Evolutionary conservation across 2,888 invertebrate genomes (phyloP).

Genomic region (Drosophila histrio): DNA sequence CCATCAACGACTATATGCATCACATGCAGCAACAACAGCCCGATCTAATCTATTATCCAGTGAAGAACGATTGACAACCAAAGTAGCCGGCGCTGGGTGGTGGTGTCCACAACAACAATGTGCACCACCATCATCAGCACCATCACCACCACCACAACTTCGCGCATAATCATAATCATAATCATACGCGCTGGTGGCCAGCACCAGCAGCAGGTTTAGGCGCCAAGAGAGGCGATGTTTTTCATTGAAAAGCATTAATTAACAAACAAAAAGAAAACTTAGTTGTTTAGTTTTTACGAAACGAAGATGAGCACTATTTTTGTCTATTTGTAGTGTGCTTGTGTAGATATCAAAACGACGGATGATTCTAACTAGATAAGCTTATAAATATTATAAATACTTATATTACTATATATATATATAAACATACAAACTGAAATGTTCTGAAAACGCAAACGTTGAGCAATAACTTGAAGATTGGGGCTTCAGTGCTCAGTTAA

Average conservation of each 20-base stretch:
- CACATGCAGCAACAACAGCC: conserved; percentile 81
- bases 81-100: conserved; percentile 70
- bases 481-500: conserved; percentile 46
- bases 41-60: conserved; percentile 83
- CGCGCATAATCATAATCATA: conserved; percentile 62
- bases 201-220: conserved; percentile 69
- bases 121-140: conserved; percentile 38
- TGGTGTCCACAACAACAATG: conserved; percentile 48
- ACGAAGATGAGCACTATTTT: conserved; percentile 12
- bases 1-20: conserved; percentile 83
- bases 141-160: conserved; percentile 61
- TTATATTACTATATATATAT: too few species aligned
- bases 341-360: conserved; percentile 42
- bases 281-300: conserved; percentile 34
- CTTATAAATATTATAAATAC: conserved; percentile 15
- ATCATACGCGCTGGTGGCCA: conserved; percentile 71
- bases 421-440: conserved; percentile 11
- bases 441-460: conserved; percentile 30
- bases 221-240: conserved; percentile 82
- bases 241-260: conserved; percentile 72
- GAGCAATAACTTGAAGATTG: conserved; percentile 66
- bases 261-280: conserved; percentile 3
- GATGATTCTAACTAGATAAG: conserved; percentile 55
- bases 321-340: conserved; percentile 25
- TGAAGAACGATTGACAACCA: conserved; percentile 84